A percentile compares a stretch with the other conserved stretches of the same genome.
phyloP scores from a whole-genome alignment of 2,888 invertebrate species.

The Drosophila anceps region DNA sequence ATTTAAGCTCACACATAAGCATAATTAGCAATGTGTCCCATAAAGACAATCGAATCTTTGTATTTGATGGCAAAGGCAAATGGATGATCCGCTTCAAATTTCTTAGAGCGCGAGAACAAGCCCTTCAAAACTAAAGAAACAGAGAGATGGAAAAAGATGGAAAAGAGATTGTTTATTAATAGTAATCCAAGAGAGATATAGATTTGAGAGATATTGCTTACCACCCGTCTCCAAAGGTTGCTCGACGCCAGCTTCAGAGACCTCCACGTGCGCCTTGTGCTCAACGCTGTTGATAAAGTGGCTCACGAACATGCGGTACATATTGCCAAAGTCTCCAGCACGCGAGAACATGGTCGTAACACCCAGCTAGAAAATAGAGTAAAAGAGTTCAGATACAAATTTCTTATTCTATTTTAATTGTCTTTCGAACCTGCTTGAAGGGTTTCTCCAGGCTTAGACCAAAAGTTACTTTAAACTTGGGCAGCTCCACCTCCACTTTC shows the following conservation, averaged over 20 bases:
- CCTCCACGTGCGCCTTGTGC: conserved; percentile 80
- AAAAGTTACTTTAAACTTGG: conserved; percentile 93
- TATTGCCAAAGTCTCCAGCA: conserved; percentile 80
- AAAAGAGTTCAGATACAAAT: neutral
- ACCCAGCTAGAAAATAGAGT: conserved; percentile 64
- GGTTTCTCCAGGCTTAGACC: conserved; percentile 88
- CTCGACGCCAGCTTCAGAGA: conserved; percentile 76
- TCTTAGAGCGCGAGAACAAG: conserved; percentile 79
- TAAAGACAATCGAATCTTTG: conserved; percentile 80
- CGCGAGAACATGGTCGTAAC: conserved; percentile 81
- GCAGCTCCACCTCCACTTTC: conserved; percentile 89
- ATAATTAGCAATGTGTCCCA: conserved; percentile 82
- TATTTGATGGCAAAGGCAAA: conserved; percentile 80
- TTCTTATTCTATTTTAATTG: rapidly evolving
- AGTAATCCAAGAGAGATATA: no score
- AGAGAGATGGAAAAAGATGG: neutral
- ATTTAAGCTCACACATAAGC: conserved; percentile 61
- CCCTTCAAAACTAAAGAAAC: conserved; percentile 70
- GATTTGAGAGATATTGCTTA: conserved; percentile 41
- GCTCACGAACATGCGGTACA: conserved; percentile 83
- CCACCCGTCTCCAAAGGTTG: conserved; percentile 79
- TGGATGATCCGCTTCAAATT: conserved; percentile 81
- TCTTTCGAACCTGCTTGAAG: conserved; percentile 87
- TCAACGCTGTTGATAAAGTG: conserved; percentile 80
- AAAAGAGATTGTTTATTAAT: neutral